phyloP scores from a whole-genome alignment of 1,140 invertebrate genomes.

The Ylistrum balloti region DNA sequence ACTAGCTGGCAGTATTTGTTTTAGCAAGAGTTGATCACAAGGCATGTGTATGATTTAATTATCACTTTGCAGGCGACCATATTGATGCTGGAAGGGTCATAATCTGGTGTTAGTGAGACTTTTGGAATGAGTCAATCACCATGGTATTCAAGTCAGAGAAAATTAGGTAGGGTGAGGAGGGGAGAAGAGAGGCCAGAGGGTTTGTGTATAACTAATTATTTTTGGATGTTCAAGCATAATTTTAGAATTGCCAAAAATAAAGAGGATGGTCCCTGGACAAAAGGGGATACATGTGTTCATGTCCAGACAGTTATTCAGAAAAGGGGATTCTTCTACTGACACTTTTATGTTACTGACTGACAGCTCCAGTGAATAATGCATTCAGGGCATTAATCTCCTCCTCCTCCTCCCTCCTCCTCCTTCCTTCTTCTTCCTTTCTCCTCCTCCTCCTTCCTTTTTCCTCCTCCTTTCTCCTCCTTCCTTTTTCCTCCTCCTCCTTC shows the following conservation, averaged over 20 bases:
- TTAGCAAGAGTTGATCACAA: background rate
- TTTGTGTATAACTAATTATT: background rate
- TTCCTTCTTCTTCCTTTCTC: too few species aligned
- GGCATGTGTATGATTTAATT: constrained; percentile 14
- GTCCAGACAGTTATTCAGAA: too few species aligned
- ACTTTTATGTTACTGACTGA: too few species aligned
- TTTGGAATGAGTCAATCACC: constrained; percentile 3
- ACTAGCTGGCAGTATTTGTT: too few species aligned
- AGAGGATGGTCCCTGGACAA: background rate
- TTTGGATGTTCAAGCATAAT: background rate
- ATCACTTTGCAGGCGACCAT: background rate
- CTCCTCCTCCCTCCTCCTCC: too few species aligned
- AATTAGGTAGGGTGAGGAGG: background rate
- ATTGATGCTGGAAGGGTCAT: background rate
- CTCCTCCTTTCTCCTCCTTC: background rate
- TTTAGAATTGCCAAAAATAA: background rate
- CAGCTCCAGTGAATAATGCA: too few species aligned
- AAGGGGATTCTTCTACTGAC: too few species aligned
- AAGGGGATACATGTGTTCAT: too few species aligned
- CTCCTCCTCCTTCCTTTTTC: too few species aligned
- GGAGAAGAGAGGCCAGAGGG: too few species aligned
- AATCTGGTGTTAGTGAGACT: background rate
- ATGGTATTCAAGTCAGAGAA: background rate
- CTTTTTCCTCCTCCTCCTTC: background rate
- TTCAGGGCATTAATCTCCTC: too few species aligned